These are phyloP conservation scores for Perodicticus potto DNA, from an alignment of 2,797 vertebrate species.

Conservation along the genomic window DNA sequence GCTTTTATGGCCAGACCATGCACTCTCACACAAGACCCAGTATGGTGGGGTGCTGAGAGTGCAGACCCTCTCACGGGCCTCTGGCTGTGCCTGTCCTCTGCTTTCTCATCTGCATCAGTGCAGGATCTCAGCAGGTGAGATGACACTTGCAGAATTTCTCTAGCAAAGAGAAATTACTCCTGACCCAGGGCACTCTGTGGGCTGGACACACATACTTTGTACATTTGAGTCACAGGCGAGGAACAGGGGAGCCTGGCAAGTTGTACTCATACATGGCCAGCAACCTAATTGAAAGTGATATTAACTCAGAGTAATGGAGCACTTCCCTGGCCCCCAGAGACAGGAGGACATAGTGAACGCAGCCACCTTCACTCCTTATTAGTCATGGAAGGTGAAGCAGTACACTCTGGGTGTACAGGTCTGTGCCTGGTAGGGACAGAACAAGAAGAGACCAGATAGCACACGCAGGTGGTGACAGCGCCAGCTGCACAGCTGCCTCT, in stretches of 20 bases:
- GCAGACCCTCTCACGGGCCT: not conserved
- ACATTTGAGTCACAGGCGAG: not conserved
- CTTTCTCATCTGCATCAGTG: not conserved
- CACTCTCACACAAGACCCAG: not conserved
- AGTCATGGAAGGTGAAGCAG: not conserved
- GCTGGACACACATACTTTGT: not conserved
- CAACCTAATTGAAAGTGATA: not conserved
- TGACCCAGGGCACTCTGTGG: not conserved
- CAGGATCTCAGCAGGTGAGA: not conserved
- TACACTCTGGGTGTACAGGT: fast-evolving
- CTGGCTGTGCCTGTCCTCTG: not conserved
- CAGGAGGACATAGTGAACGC: not conserved
- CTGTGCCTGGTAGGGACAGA: not conserved
- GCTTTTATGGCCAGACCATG: not conserved
- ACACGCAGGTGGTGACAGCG: fast-evolving
- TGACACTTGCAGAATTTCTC: fast-evolving
- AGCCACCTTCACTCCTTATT: not conserved
- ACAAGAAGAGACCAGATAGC: not conserved
- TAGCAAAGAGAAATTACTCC: not conserved
- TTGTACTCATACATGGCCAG: not conserved
- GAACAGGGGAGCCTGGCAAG: not conserved
- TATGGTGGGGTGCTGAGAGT: not conserved
- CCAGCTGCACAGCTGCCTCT: not conserved
- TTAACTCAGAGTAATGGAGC: not conserved
- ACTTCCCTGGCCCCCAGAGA: not conserved